Evolutionary conservation across 2,888 invertebrate species (phyloP), one percentile per base, ranked within the genome.

Genomic region (Clistopyga incitator): DNA sequence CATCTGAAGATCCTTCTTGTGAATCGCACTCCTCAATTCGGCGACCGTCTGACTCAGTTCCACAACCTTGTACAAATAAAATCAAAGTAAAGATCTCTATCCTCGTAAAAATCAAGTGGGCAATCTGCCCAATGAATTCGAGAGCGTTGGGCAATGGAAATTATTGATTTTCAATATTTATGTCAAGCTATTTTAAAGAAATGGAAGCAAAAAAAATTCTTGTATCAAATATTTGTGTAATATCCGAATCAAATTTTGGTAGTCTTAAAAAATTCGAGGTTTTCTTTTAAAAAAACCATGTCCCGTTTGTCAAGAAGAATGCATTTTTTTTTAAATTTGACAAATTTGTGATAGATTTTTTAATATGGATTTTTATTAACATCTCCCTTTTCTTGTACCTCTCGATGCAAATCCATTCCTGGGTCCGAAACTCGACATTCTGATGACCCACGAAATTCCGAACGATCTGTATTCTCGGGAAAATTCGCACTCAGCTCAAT

Each of bases 1-100:
- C 75, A 95, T 90, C 23, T 94, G 93, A 6, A 91, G 89, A 84
- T 95, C 94, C 89, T 94, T 94, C 79, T 91, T 91, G 88, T 94
- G 94, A 70, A 94, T 90, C 71, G 94, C 93, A 67, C 92, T 90
- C 88, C 94, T 94, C 84, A 95, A 91, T 61, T 92, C 90, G 83
- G 91, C 91, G 23, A 95, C 90, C 42, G 93, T 93, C 85, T 93
- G 90, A 87, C 93, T 94, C 15, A 95, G 90, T 67, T 92, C 92
- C 70, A 92, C 91, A 80, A 95, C 91, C 92, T 95, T 94, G 25
- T 89, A 86, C 38, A 23, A 56, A 18, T 29, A 50, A 38, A 20
- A 38, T 18, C 34, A 4, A 38, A 38, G 34, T 6, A 38, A 38
- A 38, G 8, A 6, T 8, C 6, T 8, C 34, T 6, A 38, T 38